Evolutionary conservation across 1,140 invertebrate genomes (phyloP), one percentile per base, ranked within the genome.

Genomic region (Anagrus nilaparvatae): DNA sequence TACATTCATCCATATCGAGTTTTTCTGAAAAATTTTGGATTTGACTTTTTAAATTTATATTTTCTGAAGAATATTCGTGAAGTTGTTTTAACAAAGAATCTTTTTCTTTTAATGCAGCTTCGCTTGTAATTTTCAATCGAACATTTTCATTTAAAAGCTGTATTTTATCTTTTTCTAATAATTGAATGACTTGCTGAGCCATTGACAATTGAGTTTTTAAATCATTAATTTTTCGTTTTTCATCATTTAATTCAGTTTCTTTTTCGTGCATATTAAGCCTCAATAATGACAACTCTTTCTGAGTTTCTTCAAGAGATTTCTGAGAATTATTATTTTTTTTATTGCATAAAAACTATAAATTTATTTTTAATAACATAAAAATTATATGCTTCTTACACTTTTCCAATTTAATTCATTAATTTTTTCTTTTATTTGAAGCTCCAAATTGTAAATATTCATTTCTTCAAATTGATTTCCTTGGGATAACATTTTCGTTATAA

Each of bases 131-230:
- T 41, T 53, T 45, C 6, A 59, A 31, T 13, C 58, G 50, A 17
- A 57, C 37, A 4, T 30, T 23, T 16, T 61, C 51, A 5, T 50
- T 49, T 40, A 52, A 53, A 29, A 47, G 33, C 12, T 48, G 48
- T 5, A 43, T 44, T 39, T 58, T 64, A 39, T 65, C 61, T 27
- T 61, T 53, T 39, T 65, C 56, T 1, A 59, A 38, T 4, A 44
- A 35, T 5, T 43, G 47, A 4, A 50, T 54, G 3, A 52, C 35
- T 39, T 56, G 46, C 18, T 44, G 25, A 1, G 51, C 30, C 6
- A 48, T 42, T 40, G 52, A 47, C 9, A 65, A 35, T 36, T 60
- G 55, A 23, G 47, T 43, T 43, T 47, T 43, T 19, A 61, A 20
- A 31, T 64, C 52, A 4, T 39, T 45, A 8, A 56, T 45, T 27